Evolutionary conservation across 2,113 vertebrate genomes (phyloP).

Genomic region (Tauraco erythrolophus): DNA sequence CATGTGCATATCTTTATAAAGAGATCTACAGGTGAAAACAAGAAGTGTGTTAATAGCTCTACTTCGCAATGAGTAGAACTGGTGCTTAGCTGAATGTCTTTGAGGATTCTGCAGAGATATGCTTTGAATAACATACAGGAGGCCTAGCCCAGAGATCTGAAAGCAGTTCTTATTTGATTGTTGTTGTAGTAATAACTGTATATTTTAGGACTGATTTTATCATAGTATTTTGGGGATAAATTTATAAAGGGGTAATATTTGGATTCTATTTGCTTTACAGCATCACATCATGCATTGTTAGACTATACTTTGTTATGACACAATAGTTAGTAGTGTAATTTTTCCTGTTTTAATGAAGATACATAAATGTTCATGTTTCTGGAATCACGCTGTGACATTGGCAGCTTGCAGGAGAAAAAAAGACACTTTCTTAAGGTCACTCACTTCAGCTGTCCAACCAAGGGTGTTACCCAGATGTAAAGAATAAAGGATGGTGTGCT

Average conservation of each 20-base stretch:
- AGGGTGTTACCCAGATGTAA: background rate
- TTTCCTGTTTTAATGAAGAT: background rate
- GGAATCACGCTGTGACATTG: background rate
- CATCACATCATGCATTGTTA: background rate
- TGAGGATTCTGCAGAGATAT: background rate
- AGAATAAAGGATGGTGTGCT: background rate
- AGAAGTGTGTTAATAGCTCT: background rate
- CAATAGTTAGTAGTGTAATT: background rate
- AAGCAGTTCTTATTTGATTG: background rate
- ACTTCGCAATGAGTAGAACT: background rate
- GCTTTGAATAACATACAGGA: background rate
- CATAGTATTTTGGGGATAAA: background rate
- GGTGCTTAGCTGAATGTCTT: background rate
- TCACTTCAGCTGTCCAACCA: background rate
- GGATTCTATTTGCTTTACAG: background rate
- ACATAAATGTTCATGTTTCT: background rate
- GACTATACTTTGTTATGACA: background rate
- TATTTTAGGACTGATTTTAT: background rate
- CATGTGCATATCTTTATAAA: slow-evolving; percentile 31
- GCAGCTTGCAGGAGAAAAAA: background rate
- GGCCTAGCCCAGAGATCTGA: background rate
- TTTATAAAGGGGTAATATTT: background rate
- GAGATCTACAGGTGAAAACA: slow-evolving; percentile 36
- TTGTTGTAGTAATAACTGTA: background rate
- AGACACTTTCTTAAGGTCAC: background rate